Evolutionary conservation across 2,888 invertebrate species (phyloP), one percentile per base, ranked within the genome.

Genomic region (Vesta saturnalis): DNA sequence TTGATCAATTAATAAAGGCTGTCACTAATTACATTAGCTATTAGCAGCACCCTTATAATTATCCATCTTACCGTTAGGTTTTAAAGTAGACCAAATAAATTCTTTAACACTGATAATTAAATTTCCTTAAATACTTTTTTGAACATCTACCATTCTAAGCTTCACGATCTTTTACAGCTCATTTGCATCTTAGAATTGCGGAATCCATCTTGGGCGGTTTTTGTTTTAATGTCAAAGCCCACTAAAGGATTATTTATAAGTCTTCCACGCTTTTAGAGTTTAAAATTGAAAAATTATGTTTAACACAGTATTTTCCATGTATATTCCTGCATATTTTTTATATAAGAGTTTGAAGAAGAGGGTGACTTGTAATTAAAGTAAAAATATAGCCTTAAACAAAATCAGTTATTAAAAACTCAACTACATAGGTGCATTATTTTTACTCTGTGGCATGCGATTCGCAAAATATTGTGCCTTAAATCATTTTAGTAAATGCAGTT

Each of bases 121-220:
- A 67, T 70, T 73, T 70, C 70, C 71, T 43, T 60, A 73, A 78
- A 74, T 73, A 76, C 75, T 78, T 74, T 59, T 72, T 74, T 78
- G 78, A 70, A 73, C 77, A 69, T 64, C 75, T 61, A 66, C 72
- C 72, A 74, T 77, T 76, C 77, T 79, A 78, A 79, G 79, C 79
- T 77, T 73, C 79, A 72, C 79, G 81, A 82, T 82, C 82, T 83
- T 83, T 83, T 81, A 82, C 83, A 82, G 82, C 83, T 83, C 83
- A 83, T 83, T 83, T 83, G 82, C 83, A 83, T 83, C 80, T 80
- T 73, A 81, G 82, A 82, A 83, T 81, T 80, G 80, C 79, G 78
- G 79, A 82, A 81, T 81, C 80, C 79, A 78, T 81, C 80, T 81
- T 80, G 77, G 77, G 76, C 67, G 73, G 77, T 79, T 81, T 81